A percentile compares a stretch with the other conserved stretches of the same genome.
phyloP scores from a whole-genome alignment of 2,797 vertebrate species.

The Paratrypauchen microcephalus region DNA sequence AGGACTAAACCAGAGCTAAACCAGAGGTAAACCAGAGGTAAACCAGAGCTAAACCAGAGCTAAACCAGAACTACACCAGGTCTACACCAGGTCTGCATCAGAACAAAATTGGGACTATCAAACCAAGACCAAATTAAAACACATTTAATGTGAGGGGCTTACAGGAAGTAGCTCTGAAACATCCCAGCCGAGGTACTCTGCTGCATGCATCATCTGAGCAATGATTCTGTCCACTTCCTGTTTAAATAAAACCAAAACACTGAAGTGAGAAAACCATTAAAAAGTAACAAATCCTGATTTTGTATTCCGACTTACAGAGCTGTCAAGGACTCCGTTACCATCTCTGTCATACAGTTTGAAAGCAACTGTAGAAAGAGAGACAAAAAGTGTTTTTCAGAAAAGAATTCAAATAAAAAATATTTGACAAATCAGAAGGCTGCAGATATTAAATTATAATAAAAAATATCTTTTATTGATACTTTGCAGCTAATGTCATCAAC shows the following conservation, averaged over 20 bases:
- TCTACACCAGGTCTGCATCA: background rate
- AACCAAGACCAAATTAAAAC: background rate
- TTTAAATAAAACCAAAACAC: slow-evolving; percentile 17
- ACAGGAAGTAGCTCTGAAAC: slow-evolving; percentile 91
- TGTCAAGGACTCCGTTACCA: slow-evolving; percentile 90
- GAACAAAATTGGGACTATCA: background rate
- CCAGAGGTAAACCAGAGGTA: background rate
- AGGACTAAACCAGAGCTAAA: background rate
- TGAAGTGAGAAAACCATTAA: background rate
- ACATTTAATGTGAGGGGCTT: slow-evolving; percentile 45
- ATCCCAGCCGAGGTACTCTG: slow-evolving; percentile 93
- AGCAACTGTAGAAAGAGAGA: slow-evolving; percentile 76
- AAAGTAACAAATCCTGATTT: background rate
- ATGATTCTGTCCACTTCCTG: slow-evolving; percentile 95
- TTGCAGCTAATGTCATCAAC: no score
- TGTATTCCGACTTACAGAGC: slow-evolving; percentile 80
- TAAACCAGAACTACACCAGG: background rate
- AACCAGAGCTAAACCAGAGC: background rate
- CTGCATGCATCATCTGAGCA: slow-evolving; percentile 93
- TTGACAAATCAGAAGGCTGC: background rate
- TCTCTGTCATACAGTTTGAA: slow-evolving; percentile 93
- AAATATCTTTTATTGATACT: background rate
- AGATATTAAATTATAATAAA: background rate
- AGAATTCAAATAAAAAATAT: background rate
- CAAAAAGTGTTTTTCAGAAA: slow-evolving; percentile 30